phyloP scores from a whole-genome alignment of 2,797 vertebrate species.

The Tachyglossus aculeatus region DNA sequence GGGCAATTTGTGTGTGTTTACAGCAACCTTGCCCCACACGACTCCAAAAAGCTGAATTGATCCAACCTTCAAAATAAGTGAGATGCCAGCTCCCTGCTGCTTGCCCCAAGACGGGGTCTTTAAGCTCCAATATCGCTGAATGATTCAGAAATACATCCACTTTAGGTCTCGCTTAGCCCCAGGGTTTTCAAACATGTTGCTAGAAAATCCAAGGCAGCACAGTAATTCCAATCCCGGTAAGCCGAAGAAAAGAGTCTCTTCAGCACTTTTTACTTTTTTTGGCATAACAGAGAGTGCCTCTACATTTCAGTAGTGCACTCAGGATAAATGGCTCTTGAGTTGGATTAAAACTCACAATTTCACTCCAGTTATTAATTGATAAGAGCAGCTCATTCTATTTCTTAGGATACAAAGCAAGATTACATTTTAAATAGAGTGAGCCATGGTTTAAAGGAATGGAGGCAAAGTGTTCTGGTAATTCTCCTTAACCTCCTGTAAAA shows the following conservation, averaged over 20 bases:
- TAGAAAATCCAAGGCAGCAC: constrained; percentile 44
- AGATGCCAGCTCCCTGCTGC: constrained; percentile 49
- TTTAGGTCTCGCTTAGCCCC: constrained; percentile 55
- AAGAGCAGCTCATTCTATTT: constrained; percentile 57
- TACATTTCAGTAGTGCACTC: constrained; percentile 21
- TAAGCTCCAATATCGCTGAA: constrained; percentile 54
- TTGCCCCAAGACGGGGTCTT: constrained; percentile 24
- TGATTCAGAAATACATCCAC: constrained; percentile 62
- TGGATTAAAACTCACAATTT: constrained; percentile 51
- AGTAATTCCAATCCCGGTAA: constrained; percentile 43
- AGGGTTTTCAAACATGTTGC: constrained; percentile 54
- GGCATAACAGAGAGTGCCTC: neutral
- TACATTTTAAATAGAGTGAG: constrained; percentile 56
- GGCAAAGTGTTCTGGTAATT: constrained; percentile 42
- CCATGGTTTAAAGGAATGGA: constrained; percentile 44
- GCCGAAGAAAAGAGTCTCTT: constrained; percentile 1
- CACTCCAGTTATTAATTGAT: constrained; percentile 59
- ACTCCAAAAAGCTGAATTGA: too few species aligned
- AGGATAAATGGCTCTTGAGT: constrained; percentile 36
- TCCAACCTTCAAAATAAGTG: too few species aligned
- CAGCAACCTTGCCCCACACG: too few species aligned
- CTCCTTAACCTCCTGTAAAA: constrained; percentile 27
- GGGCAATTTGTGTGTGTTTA: too few species aligned
- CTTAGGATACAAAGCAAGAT: constrained; percentile 44
- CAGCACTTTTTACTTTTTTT: neutral